Percentiles rank a stretch among this genome's conserved stretches.
Evolutionary conservation across 1,140 invertebrate species (phyloP).

Genomic region (Riptortus pedestris): DNA sequence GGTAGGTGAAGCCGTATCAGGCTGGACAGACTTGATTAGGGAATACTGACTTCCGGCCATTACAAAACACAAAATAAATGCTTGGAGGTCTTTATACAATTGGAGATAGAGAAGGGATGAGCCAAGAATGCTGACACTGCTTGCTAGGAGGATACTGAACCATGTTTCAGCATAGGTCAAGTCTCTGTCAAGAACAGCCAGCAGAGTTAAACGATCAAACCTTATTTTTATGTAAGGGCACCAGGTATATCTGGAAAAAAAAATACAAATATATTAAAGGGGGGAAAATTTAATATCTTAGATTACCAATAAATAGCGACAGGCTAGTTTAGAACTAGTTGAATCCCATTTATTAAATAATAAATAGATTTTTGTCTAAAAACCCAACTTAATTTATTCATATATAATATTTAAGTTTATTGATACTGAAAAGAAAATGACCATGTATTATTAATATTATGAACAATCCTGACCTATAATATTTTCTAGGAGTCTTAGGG

Average conservation of each 20-base stretch:
- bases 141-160: constrained; percentile 70
- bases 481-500: constrained; percentile 29
- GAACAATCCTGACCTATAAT: constrained; percentile 30
- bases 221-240: constrained; percentile 57
- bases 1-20: constrained; percentile 93
- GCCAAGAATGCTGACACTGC: constrained; percentile 77
- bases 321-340: too few relatives aligned
- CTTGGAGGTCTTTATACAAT: constrained; percentile 84
- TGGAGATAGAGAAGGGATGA: constrained; percentile 69
- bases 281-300: background rate
- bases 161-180: constrained; percentile 74
- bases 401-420: too few relatives aligned
- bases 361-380: too few relatives aligned
- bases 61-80: constrained; percentile 92
- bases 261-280: background rate
- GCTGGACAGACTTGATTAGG: constrained; percentile 94
- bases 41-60: constrained; percentile 97
- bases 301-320: too few relatives aligned
- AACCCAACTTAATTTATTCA: too few relatives aligned
- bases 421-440: too few relatives aligned
- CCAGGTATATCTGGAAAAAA: constrained; percentile 45
- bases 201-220: constrained; percentile 82
- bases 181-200: constrained; percentile 89
- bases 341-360: too few relatives aligned
- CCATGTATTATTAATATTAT: too few relatives aligned